Percentiles rank a stretch among this genome's conserved stretches.
These are phyloP conservation scores for Phenacoccus solenopsis DNA, from an alignment of 1,140 invertebrate species.

Conservation along the genomic window DNA sequence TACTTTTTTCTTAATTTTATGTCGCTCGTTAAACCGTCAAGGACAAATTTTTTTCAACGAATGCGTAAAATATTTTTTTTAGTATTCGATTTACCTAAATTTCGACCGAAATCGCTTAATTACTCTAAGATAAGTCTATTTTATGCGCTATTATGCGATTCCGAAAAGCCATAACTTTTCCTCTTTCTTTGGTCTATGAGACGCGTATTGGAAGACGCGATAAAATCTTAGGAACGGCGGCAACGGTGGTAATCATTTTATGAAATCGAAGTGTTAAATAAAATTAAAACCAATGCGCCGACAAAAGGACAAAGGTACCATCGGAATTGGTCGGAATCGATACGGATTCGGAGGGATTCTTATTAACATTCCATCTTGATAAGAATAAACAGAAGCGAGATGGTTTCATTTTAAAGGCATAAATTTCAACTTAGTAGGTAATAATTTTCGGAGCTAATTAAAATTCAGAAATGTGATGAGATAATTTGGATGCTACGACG, in stretches of 20 bases:
- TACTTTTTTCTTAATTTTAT: background rate
- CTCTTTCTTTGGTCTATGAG: too few relatives aligned
- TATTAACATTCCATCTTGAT: conserved; percentile 3
- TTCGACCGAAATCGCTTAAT: background rate
- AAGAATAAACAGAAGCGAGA: background rate
- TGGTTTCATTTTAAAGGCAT: background rate
- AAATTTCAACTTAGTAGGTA: background rate
- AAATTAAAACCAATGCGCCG: background rate
- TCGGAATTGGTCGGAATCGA: background rate
- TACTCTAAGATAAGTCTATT: background rate
- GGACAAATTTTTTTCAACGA: background rate
- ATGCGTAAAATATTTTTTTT: conserved; percentile 3
- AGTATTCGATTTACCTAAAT: background rate
- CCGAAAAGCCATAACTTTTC: background rate
- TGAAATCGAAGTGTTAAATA: background rate
- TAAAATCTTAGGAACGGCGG: too few relatives aligned
- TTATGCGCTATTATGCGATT: background rate
- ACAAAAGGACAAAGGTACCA: background rate
- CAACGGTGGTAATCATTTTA: background rate
- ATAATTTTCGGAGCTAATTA: background rate
- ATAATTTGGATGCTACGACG: background rate
- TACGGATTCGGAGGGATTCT: background rate
- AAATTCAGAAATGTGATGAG: background rate
- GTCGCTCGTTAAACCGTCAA: background rate
- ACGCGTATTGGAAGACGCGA: too few relatives aligned